Evolutionary conservation across 2,113 vertebrate species (phyloP).

Genomic region (Eleginops maclovinus): DNA sequence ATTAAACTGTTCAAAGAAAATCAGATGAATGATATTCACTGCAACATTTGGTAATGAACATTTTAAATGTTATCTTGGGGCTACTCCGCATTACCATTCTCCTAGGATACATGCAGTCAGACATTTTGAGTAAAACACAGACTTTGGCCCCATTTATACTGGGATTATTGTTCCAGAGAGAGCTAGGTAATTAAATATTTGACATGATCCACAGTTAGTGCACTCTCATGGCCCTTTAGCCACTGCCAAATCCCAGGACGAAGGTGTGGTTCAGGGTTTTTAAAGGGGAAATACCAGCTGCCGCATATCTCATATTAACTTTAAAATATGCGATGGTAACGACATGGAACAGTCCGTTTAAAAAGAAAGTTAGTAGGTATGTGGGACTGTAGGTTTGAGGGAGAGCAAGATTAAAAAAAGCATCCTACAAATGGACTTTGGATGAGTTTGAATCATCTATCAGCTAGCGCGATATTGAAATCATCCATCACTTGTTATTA

Average conservation of each 20-base stretch:
- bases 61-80: neutral
- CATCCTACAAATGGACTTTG: neutral
- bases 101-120: slow-evolving; percentile 14
- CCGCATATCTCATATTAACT: neutral
- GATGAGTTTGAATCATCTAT: slow-evolving; percentile 13
- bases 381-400: neutral
- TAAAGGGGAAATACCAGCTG: neutral
- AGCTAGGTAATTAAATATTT: slow-evolving; percentile 41
- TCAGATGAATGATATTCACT: neutral
- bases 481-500: slow-evolving; percentile 16
- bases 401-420: neutral
- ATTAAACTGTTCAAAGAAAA: neutral
- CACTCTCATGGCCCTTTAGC: slow-evolving; percentile 23
- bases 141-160: slow-evolving; percentile 12
- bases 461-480: slow-evolving; percentile 28
- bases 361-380: neutral
- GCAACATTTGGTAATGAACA: neutral
- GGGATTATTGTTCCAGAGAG: slow-evolving; percentile 26
- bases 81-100: neutral
- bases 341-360: neutral
- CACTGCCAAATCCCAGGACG: slow-evolving; percentile 15
- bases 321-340: neutral
- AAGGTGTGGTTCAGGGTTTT: neutral
- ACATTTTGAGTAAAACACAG: slow-evolving; percentile 33
- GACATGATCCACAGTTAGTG: slow-evolving; percentile 27